These are phyloP conservation scores for Ceyx cyanopectus DNA, from an alignment of 2,113 vertebrate genomes.

Conservation along the genomic window DNA sequence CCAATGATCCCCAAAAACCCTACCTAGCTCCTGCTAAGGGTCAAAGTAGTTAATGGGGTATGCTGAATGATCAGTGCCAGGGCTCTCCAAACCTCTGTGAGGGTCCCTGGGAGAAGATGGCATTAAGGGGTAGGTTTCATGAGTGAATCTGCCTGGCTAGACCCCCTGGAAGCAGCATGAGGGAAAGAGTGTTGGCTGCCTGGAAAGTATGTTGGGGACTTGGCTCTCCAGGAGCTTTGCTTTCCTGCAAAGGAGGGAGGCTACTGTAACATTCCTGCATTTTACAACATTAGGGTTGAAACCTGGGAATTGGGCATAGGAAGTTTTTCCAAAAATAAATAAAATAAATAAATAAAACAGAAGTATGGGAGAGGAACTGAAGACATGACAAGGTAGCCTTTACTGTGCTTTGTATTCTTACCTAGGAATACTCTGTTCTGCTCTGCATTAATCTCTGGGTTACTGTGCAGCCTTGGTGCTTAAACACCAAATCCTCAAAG, in stretches of 20 bases:
- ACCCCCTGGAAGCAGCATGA: not conserved
- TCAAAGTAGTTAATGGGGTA: not conserved
- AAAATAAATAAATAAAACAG: not conserved
- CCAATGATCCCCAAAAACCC: not conserved
- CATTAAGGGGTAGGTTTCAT: not conserved
- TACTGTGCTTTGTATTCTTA: conserved; percentile 29
- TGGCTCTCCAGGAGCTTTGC: not conserved
- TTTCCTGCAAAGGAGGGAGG: not conserved
- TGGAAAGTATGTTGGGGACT: not conserved
- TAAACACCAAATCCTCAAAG: not conserved
- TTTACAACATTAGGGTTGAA: not conserved
- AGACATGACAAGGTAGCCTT: not conserved
- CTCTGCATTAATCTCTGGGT: conserved; percentile 45
- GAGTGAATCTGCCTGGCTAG: not conserved
- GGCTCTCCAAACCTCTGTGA: accelerated
- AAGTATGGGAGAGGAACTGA: not conserved
- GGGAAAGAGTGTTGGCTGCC: not conserved
- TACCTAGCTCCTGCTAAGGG: not conserved
- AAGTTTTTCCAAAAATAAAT: not conserved
- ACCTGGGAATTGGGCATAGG: not conserved
- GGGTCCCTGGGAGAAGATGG: not conserved
- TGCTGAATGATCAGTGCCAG: not conserved
- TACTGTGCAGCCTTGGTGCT: not conserved
- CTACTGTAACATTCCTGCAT: not conserved
- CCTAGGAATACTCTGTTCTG: not conserved